Evolutionary conservation across 1,140 invertebrate species (phyloP).

Genomic region (Nebria ingens): DNA sequence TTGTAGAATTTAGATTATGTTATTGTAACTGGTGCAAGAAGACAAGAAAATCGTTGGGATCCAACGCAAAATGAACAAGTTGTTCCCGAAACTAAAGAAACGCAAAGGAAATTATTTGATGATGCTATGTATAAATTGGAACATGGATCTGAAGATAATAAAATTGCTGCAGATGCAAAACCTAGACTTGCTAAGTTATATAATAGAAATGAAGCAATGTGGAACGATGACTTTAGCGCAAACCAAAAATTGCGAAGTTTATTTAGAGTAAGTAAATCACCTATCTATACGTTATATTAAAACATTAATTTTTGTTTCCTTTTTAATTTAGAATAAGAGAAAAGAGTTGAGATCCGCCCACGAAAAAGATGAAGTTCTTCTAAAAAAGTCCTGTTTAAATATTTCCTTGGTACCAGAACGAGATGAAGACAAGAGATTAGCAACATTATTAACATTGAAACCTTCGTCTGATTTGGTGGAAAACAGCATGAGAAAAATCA

Average conservation of each 20-base stretch:
- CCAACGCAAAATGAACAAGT: slow-evolving; percentile 92
- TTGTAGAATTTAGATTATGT: slow-evolving; percentile 93
- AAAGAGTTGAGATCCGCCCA: slow-evolving; percentile 60
- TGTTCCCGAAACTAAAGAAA: slow-evolving; percentile 80
- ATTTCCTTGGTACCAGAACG: slow-evolving; percentile 68
- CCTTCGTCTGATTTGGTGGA: slow-evolving; percentile 42
- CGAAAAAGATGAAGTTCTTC: slow-evolving; percentile 56
- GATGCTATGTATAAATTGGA: slow-evolving; percentile 97
- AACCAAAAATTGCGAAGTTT: slow-evolving; percentile 71
- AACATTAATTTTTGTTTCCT: slow-evolving; percentile 19
- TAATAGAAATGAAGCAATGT: slow-evolving; percentile 63
- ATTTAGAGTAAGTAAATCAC: slow-evolving; percentile 61
- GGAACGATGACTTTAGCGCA: slow-evolving; percentile 84
- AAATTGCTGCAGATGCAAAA: slow-evolving; percentile 56
- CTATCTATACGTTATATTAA: slow-evolving; percentile 14
- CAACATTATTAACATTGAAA: slow-evolving; percentile 58
- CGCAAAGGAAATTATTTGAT: slow-evolving; percentile 74
- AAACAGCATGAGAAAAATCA: slow-evolving; percentile 38
- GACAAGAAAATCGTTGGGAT: slow-evolving; percentile 98
- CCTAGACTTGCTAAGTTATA: slow-evolving; percentile 63
- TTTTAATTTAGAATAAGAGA: slow-evolving; percentile 52
- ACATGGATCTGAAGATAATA: slow-evolving; percentile 75
- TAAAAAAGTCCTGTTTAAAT: slow-evolving; percentile 67
- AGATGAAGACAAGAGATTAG: slow-evolving; percentile 68
- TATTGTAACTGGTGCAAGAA: slow-evolving; percentile 83